Percentiles rank a stretch among this genome's conserved stretches.
These are phyloP conservation scores for Drosophila saltans DNA, from an alignment of 1,140 invertebrate genomes.

Conservation along the genomic window DNA sequence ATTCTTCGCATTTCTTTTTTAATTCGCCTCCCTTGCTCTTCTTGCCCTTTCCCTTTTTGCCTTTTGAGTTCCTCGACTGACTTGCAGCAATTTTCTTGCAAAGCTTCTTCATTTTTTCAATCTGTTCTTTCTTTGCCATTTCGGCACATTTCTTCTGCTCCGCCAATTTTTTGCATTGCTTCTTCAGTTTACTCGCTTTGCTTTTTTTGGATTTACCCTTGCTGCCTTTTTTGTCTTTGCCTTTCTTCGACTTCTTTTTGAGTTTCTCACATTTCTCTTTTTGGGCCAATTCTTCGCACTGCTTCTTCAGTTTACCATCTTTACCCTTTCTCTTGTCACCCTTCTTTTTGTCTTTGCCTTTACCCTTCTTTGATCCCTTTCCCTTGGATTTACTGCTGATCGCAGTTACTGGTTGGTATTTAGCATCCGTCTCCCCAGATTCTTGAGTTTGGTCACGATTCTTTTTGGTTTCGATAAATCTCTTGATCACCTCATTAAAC, in stretches of 20 bases:
- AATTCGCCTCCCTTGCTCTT: background rate
- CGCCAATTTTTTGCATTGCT: background rate
- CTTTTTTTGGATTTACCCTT: background rate
- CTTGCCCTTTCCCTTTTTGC: background rate
- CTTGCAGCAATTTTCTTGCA: background rate
- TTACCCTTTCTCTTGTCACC: background rate
- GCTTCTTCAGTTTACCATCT: slow-evolving; percentile 2
- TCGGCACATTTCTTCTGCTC: background rate
- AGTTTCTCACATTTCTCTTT: background rate
- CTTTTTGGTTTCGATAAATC: background rate
- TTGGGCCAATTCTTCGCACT: slow-evolving; percentile 15
- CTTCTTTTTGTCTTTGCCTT: background rate
- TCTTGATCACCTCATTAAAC: background rate
- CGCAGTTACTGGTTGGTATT: background rate
- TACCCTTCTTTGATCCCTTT: background rate
- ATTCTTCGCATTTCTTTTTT: background rate
- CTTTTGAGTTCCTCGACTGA: background rate
- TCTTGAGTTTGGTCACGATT: background rate
- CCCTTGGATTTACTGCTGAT: background rate
- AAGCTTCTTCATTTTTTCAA: slow-evolving; percentile 1
- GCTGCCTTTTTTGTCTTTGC: background rate
- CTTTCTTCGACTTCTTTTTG: background rate
- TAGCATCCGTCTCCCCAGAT: background rate
- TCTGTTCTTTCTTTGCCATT: background rate
- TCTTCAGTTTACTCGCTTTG: background rate